A percentile compares a stretch with the other conserved stretches of the same genome.
phyloP scores from a whole-genome alignment of 2,888 invertebrate species.

The Thysanoteuthis rhombus region DNA sequence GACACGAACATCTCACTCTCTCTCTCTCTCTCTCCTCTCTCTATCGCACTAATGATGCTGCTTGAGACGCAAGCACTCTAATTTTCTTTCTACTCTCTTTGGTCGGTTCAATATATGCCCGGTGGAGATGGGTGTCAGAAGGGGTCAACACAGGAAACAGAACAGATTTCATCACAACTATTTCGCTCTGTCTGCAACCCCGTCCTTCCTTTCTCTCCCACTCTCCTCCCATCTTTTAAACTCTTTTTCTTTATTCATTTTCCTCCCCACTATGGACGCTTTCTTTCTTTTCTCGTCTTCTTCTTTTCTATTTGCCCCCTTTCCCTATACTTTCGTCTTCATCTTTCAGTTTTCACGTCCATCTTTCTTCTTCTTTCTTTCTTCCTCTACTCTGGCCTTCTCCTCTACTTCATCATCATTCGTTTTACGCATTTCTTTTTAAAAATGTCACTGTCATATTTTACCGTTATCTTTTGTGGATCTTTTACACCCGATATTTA shows the following conservation, averaged over 20 bases:
- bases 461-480: too few relatives aligned
- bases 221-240: neutral
- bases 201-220: neutral
- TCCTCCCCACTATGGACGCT: neutral
- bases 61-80: neutral
- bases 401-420: too few relatives aligned
- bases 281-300: neutral
- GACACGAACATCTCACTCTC: neutral
- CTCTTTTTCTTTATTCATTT: neutral
- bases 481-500: too few relatives aligned
- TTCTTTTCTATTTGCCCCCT: neutral
- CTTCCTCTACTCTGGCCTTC: neutral
- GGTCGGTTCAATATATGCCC: neutral
- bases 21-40: neutral
- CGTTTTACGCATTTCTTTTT: too few relatives aligned
- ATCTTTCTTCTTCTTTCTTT: neutral
- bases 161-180: neutral
- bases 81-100: neutral
- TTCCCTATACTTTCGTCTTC: neutral
- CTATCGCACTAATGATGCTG: neutral
- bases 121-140: neutral
- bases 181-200: neutral
- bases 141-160: neutral
- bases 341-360: too few relatives aligned
- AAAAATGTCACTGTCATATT: too few relatives aligned